These are phyloP conservation scores for Calycopis cecrops DNA, from an alignment of 1,140 invertebrate genomes.

Conservation along the genomic window DNA sequence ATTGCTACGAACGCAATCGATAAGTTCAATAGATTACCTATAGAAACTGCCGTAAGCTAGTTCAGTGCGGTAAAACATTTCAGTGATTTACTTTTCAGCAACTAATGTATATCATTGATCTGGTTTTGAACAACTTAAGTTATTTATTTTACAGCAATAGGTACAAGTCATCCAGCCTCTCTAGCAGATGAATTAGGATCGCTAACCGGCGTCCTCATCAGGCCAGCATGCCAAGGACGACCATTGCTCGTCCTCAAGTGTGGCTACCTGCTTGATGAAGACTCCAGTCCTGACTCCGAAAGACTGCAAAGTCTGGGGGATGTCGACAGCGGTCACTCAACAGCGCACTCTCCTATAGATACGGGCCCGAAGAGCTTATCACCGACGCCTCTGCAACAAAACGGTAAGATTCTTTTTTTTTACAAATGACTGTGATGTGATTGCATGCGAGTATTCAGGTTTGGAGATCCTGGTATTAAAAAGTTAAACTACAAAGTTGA, in stretches of 20 bases:
- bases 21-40: no score
- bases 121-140: no score
- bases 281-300: conserved; percentile 90
- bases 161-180: conserved; percentile 76
- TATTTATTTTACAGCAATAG: conserved; percentile 63
- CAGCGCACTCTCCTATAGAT: conserved; percentile 90
- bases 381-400: conserved; percentile 76
- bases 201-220: conserved; percentile 52
- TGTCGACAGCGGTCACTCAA: conserved; percentile 91
- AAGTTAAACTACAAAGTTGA: no score
- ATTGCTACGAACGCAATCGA: no score
- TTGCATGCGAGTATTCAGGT: no score
- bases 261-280: conserved; percentile 84
- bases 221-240: conserved; percentile 64
- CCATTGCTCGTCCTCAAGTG: conserved; percentile 86
- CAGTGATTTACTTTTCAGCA: no score
- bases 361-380: conserved; percentile 88
- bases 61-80: no score
- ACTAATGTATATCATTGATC: no score
- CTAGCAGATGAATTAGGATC: conserved; percentile 82
- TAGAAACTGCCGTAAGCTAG: no score
- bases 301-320: conserved; percentile 83
- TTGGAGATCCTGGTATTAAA: no score
- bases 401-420: conserved; percentile 39
- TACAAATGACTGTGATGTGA: no score